These are phyloP conservation scores for Synergus umbraculus DNA, from an alignment of 2,888 invertebrate species.

Conservation along the genomic window DNA sequence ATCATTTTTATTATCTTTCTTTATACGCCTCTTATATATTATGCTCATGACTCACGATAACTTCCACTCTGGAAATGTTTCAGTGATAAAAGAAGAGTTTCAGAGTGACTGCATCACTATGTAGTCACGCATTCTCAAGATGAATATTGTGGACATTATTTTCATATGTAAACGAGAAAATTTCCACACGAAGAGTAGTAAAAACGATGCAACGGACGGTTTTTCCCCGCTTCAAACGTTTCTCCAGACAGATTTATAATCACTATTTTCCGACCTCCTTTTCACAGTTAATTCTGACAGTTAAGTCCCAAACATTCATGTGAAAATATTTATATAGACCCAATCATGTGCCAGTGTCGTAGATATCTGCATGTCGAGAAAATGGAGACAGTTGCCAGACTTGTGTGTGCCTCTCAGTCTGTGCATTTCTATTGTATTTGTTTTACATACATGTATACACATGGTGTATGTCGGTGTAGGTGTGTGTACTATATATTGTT, in stretches of 20 bases:
- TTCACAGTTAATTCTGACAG: constrained; percentile 25
- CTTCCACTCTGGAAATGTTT: not conserved
- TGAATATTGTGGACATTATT: not conserved
- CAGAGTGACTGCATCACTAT: not conserved
- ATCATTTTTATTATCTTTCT: not conserved
- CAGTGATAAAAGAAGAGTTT: not conserved
- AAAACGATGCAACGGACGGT: not conserved
- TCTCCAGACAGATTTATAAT: constrained; percentile 16
- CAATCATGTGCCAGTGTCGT: not conserved
- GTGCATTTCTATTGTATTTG: not conserved
- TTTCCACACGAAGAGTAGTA: not conserved
- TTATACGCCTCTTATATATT: not conserved
- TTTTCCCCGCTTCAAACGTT: constrained; percentile 5
- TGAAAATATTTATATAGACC: constrained; percentile 9
- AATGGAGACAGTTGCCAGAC: not conserved
- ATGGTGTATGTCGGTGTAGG: not conserved
- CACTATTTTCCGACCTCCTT: constrained; percentile 17
- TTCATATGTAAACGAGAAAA: constrained; percentile 1
- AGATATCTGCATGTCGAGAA: not conserved
- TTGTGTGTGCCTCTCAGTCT: not conserved
- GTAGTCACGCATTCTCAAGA: not conserved
- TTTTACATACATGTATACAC: not conserved
- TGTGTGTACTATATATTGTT: constrained; percentile 55
- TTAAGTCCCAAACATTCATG: constrained; percentile 8
- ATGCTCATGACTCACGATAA: not conserved